Percentiles rank a stretch among this genome's conserved stretches.
phyloP scores from a whole-genome alignment of 2,888 invertebrate species.

The Marasmarcha lunaedactyla region DNA sequence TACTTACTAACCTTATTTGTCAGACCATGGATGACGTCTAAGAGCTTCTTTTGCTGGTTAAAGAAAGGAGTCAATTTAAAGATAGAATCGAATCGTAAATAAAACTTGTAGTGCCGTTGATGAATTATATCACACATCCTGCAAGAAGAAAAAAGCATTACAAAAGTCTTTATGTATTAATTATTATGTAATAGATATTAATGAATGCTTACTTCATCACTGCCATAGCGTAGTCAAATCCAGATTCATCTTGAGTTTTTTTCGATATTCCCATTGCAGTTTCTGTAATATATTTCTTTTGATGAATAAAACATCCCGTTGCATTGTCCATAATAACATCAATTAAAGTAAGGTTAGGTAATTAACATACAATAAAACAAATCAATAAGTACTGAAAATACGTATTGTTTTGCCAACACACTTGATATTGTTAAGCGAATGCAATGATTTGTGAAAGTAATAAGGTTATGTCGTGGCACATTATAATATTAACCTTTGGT shows the following conservation, averaged over 20 bases:
- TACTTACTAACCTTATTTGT: constrained; percentile 78
- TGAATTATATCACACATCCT: constrained; percentile 86
- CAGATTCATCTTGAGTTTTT: constrained; percentile 76
- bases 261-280: constrained; percentile 88
- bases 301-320: background rate
- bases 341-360: constrained; percentile 2
- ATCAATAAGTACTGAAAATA: background rate
- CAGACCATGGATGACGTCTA: constrained; percentile 79
- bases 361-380: constrained; percentile 10
- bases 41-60: constrained; percentile 75
- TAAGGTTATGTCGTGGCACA: too few relatives aligned
- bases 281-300: constrained; percentile 65
- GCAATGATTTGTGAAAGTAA: too few relatives aligned
- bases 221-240: constrained; percentile 86
- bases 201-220: constrained; percentile 76
- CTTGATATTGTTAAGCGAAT: too few relatives aligned
- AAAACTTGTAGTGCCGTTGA: constrained; percentile 79
- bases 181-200: background rate
- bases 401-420: background rate
- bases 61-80: constrained; percentile 79
- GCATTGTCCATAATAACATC: background rate
- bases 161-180: background rate
- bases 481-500: too few relatives aligned
- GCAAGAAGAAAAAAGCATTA: constrained; percentile 17
- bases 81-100: constrained; percentile 77